These are phyloP conservation scores for Cryptocephalus primarius DNA, from an alignment of 2,888 invertebrate genomes.

Conservation along the genomic window DNA sequence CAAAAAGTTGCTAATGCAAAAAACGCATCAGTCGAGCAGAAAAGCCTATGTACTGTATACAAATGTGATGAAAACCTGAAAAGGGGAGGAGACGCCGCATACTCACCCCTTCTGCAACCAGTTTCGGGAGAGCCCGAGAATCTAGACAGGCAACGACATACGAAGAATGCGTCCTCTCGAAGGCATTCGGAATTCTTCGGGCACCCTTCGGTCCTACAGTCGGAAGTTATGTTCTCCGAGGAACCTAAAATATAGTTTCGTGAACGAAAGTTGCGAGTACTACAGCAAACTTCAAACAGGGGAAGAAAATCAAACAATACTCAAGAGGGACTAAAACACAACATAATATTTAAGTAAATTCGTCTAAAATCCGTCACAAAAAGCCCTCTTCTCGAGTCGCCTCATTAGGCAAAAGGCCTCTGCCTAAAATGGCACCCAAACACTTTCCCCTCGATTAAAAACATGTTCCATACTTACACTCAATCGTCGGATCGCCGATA, in stretches of 20 bases:
- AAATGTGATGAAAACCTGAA: conserved; percentile 5
- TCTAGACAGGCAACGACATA: conserved; percentile 68
- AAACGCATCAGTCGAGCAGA: conserved; percentile 8
- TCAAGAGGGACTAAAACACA: too few species aligned
- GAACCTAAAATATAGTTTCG: conserved; percentile 37
- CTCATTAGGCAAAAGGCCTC: too few species aligned
- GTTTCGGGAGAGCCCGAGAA: conserved; percentile 61
- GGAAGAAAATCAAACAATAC: too few species aligned
- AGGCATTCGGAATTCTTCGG: conserved; percentile 79
- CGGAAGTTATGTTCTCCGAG: conserved; percentile 49
- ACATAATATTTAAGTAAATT: too few species aligned
- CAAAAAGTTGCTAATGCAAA: neutral
- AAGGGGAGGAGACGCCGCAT: neutral
- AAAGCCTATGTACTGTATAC: conserved; percentile 31
- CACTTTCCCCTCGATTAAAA: neutral
- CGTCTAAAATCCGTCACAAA: too few species aligned
- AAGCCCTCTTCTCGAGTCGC: too few species aligned
- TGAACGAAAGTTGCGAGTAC: too few species aligned
- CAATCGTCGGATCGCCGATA: conserved; percentile 72
- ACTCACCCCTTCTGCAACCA: conserved; percentile 57
- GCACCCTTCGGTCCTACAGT: conserved; percentile 78
- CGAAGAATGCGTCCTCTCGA: conserved; percentile 72
- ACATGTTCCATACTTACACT: conserved; percentile 54
- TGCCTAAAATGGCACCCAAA: too few species aligned
- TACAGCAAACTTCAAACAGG: too few species aligned